These are phyloP conservation scores for Galerucella nymphaeae DNA, from an alignment of 2,888 invertebrate genomes.

Conservation along the genomic window DNA sequence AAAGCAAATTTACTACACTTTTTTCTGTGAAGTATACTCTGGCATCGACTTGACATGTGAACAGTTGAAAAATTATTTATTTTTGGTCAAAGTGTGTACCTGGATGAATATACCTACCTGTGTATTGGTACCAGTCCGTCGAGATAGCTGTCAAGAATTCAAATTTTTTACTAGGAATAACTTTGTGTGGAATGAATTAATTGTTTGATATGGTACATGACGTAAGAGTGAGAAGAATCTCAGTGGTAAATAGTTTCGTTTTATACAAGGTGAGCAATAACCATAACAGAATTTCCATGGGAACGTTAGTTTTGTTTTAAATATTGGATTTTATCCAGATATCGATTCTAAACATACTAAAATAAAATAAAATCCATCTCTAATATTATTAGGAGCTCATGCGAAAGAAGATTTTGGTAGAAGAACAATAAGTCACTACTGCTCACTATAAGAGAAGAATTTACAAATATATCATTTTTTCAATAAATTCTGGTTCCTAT, in stretches of 20 bases:
- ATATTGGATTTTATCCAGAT: too few species aligned
- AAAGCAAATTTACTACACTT: constrained; percentile 62
- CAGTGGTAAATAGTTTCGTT: constrained; percentile 1
- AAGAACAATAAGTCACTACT: too few species aligned
- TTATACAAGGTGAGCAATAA: background rate
- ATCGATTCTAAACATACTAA: too few species aligned
- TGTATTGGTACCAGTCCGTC: constrained; percentile 1
- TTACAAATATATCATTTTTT: too few species aligned
- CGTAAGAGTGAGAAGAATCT: background rate
- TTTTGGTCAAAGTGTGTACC: constrained; percentile 54
- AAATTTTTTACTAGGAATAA: constrained; percentile 6
- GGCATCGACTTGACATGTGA: constrained; percentile 59
- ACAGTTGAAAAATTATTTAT: constrained; percentile 41
- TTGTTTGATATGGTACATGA: background rate
- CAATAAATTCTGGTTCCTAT: too few species aligned
- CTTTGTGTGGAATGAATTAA: background rate
- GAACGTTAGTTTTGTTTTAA: too few species aligned
- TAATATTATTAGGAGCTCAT: too few species aligned
- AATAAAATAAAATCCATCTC: too few species aligned
- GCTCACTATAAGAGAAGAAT: too few species aligned
- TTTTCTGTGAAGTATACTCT: constrained; percentile 59
- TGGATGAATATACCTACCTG: constrained; percentile 35
- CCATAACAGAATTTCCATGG: background rate
- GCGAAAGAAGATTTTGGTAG: too few species aligned
- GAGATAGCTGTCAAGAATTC: constrained; percentile 2